Conservation (phyloP, 2,888 invertebrate genomes). For the Sphaerophoria taeniata region DNA sequence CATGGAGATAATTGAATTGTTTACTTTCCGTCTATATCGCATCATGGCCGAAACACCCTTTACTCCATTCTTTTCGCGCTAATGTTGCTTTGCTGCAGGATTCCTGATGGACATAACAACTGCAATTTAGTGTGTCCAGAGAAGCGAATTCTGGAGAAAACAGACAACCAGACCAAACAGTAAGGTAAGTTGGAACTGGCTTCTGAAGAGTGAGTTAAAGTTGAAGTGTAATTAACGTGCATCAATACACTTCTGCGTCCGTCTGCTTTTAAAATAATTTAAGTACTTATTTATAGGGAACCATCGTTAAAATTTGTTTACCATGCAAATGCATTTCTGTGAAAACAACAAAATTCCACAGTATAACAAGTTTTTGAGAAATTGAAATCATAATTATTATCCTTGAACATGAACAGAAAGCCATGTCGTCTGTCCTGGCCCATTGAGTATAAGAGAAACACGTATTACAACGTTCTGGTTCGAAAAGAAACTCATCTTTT, state of each 20-base stretch:
- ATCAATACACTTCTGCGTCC: constrained; percentile 32
- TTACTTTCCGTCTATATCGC: constrained; percentile 37
- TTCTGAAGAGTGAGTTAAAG: neutral
- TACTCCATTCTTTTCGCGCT: constrained; percentile 12
- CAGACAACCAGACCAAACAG: constrained; percentile 6
- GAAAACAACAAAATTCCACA: constrained; percentile 20
- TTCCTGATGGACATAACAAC: constrained; percentile 67
- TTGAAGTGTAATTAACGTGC: constrained; percentile 65
- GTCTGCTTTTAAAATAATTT: constrained; percentile 11
- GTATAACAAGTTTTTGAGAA: constrained; percentile 50
- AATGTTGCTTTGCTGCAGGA: constrained; percentile 53
- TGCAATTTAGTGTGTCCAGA: constrained; percentile 54
- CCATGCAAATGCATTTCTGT: constrained; percentile 39
- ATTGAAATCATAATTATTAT: constrained; percentile 71
- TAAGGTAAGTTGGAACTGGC: neutral
- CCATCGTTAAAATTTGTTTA: neutral
- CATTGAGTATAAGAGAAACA: neutral
- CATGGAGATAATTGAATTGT: constrained; percentile 64
- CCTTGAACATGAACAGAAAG: constrained; percentile 42
- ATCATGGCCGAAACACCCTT: neutral
- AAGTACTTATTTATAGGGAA: neutral
- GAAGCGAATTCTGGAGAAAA: neutral
- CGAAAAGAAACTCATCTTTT: neutral
- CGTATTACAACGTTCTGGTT: neutral
- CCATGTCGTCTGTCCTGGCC: neutral